These are phyloP conservation scores for Spodoptera exigua DNA, from an alignment of 2,888 invertebrate species.

Conservation along the genomic window DNA sequence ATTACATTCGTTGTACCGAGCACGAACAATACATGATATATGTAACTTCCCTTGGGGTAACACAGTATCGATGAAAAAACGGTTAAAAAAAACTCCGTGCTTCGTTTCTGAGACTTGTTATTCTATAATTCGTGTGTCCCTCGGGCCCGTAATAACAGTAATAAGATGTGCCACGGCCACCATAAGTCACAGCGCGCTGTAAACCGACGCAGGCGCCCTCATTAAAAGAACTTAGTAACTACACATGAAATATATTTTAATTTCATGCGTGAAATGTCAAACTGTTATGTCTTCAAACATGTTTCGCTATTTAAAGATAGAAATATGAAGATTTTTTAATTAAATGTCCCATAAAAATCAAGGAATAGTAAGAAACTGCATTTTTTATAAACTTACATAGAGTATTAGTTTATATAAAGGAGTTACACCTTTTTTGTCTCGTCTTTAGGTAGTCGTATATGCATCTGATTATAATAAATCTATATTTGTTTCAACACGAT, in stretches of 20 bases:
- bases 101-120: conserved; percentile 62
- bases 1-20: conserved; percentile 41
- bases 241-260: conserved; percentile 56
- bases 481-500: no score
- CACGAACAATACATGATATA: conserved; percentile 56
- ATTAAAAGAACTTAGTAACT: conserved; percentile 62
- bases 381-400: neutral
- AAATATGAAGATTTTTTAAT: conserved; percentile 16
- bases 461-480: no score
- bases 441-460: no score
- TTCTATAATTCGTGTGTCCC: conserved; percentile 78
- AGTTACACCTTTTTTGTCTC: no score
- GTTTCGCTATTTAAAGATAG: conserved; percentile 15
- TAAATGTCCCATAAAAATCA: neutral
- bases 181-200: conserved; percentile 78
- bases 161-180: conserved; percentile 72
- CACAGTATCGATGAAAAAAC: conserved; percentile 61
- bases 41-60: conserved; percentile 62
- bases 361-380: conserved; percentile 6
- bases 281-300: conserved; percentile 4
- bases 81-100: conserved; percentile 34
- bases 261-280: conserved; percentile 24
- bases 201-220: conserved; percentile 49
- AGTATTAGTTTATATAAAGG: no score
- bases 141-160: conserved; percentile 80